Percentiles rank a stretch among this genome's conserved stretches.
Evolutionary conservation across 2,888 invertebrate genomes (phyloP).

Genomic region (Epinotia demarniana): DNA sequence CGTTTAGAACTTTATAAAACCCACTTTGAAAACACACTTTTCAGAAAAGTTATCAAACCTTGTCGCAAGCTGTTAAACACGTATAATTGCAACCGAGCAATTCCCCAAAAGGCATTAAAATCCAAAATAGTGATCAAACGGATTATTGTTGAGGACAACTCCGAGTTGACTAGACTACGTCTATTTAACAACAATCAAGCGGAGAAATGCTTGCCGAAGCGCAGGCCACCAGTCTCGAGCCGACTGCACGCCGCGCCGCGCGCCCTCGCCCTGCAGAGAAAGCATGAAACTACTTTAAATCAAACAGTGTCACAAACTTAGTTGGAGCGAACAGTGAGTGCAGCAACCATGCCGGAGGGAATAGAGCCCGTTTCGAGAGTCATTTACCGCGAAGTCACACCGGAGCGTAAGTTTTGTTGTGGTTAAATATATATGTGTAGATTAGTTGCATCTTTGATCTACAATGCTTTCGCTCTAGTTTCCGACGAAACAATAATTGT

Average conservation of each 20-base stretch:
- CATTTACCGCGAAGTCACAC: slow-evolving; percentile 73
- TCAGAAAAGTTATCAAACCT: not conserved
- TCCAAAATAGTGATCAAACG: not conserved
- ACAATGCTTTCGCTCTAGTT: slow-evolving; percentile 1
- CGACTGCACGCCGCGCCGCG: slow-evolving; percentile 50
- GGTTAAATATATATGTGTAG: slow-evolving; percentile 23
- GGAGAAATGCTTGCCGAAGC: slow-evolving; percentile 44
- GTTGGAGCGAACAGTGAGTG: slow-evolving; percentile 30
- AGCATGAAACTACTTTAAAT: slow-evolving; percentile 19
- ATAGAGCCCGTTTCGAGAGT: slow-evolving; percentile 62
- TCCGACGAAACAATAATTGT: not conserved
- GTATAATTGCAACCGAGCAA: not conserved
- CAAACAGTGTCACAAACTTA: slow-evolving; percentile 14
- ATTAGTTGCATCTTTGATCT: not conserved
- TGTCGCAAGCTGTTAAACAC: not conserved
- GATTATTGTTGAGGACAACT: not conserved
- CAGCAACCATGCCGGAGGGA: slow-evolving; percentile 74
- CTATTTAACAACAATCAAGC: slow-evolving; percentile 37
- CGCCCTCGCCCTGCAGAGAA: slow-evolving; percentile 46
- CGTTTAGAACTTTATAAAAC: too few species aligned
- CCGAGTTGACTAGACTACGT: slow-evolving; percentile 10
- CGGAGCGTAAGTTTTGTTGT: slow-evolving; percentile 70
- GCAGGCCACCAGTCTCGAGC: slow-evolving; percentile 51
- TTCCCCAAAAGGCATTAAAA: not conserved
- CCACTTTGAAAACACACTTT: not conserved